A percentile compares a stretch with the other conserved stretches of the same genome.
Conservation (phyloP, 23 tunicate species). For the Corella eumyota region DNA sequence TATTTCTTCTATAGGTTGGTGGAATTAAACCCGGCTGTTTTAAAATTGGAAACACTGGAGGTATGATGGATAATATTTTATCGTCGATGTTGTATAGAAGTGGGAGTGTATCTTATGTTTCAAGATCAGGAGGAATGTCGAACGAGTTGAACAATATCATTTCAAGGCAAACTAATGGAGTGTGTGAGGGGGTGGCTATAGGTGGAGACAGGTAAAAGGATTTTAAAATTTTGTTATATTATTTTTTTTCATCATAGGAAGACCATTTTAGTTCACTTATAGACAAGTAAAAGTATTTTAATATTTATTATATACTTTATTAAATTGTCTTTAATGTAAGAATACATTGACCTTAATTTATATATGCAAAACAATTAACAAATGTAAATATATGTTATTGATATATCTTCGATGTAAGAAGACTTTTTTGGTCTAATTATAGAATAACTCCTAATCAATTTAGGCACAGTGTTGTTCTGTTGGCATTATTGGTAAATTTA, state of each 20-base stretch:
- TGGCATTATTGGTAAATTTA: no score
- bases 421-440: no score
- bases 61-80: slow-evolving; percentile 98
- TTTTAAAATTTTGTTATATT: slow-evolving; percentile 4
- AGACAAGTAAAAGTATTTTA: no score
- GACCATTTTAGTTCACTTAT: no score
- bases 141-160: slow-evolving; percentile 96
- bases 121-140: slow-evolving; percentile 96
- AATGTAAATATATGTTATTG: no score
- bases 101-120: slow-evolving; percentile 97
- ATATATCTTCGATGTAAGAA: no score
- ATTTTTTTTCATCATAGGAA: not conserved
- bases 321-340: no score
- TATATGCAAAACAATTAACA: no score
- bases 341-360: no score
- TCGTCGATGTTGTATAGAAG: slow-evolving; percentile 85
- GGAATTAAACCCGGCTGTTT: slow-evolving; percentile 98
- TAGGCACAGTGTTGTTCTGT: no score
- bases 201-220: slow-evolving; percentile 86
- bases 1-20: slow-evolving; percentile 57
- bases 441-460: no score
- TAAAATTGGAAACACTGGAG: slow-evolving; percentile 99
- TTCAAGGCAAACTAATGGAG: slow-evolving; percentile 78
- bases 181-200: slow-evolving; percentile 92
- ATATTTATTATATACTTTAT: no score